Base-by-base conservation (phyloP, 2,888 invertebrate genomes). In the Neoitamus cyanurus region DNA sequence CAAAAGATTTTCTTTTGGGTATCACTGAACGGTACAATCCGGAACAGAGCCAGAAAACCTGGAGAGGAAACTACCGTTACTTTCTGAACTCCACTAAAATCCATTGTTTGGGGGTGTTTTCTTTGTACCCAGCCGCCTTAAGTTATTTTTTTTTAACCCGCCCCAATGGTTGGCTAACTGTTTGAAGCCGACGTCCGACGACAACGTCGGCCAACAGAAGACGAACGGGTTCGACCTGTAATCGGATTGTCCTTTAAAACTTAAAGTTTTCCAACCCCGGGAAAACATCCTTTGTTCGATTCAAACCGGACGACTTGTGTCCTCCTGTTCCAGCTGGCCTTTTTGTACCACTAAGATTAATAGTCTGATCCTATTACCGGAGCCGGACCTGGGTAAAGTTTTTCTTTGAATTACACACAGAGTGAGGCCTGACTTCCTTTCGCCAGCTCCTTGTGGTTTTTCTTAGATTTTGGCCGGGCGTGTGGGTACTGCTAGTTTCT, bases 311-410 rank as follows among this genome's bases (percentile, higher is more conserved):
- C 42, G 77, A 77, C 77, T 77, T n/a, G 42, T 77, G 25, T 46
- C 30, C 42, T 34, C 70, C 70, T 70, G 31, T 73, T 36, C 73
- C 84, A 58, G 34, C 73, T 72, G 42, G 77, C 70, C 83, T 30
- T 37, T 80, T 77, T 42, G 69, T 83, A 15, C 83, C 84, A 85
- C 37, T 83, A 85, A 85, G 85, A 85, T 85, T 85, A 85, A 85
- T 85, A 85, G 85, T 85, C 83, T 85, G 85, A 85, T 85, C 85
- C 85, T 83, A 85, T 83, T 85, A 85, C 83, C 75, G 68, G 82
- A 85, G 31, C 69, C 75, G 58, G 58, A 37, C 28, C 77, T 83
- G 80, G 48, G 46, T 46, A 77, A 70, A 70, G 15, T 70, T 30
- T 30, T 70, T 46, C 46, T 42, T 73, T 77, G 58, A 58, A 20